Evolutionary conservation across 2,888 invertebrate species (phyloP), one percentile per base, ranked within the genome.

Genomic region (Rotaria magnacalcarata): DNA sequence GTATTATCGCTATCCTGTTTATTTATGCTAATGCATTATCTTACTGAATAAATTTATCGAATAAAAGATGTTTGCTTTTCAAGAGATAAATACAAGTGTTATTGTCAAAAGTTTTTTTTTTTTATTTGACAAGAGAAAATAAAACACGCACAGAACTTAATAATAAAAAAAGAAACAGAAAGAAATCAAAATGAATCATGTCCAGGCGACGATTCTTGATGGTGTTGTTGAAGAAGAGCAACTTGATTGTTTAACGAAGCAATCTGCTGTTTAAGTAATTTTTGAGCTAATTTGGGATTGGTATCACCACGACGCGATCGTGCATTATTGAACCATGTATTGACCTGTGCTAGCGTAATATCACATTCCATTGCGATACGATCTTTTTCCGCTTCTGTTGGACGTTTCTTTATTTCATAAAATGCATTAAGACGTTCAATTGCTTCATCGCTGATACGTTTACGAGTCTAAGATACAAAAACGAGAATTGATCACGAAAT

Each of bases 171-270:
- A 34, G 34, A 34, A 34, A 34, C 34, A 34, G 34, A 2, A 52
- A 52, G 52, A 16, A 67, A 67, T 67, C 67, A 67, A 67, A 41
- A 67, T 34, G 67, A 67, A 34, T 27, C 2, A 67, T 67, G 67
- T 34, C 14, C 34, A 27, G 67, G 19, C 34, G 67, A 41, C 24
- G 67, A 19, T 19, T 34, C 0, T 16, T 67, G 67, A 19, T 67
- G 67, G 19, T 34, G 67, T 67, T 67, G 67, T 41, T 67, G 67
- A 41, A 67, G 67, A 67, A 41, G 67, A 34, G 34, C 19, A 14
- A 67, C 67, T 67, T 67, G 67, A 67, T 67, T 67, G 67, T 41
- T 67, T 67, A 67, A 67, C 67, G 27, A 34, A 67, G n/a, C 67
- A 41, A 67, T 67, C 34, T 34, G 67, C 34, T 67, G 67, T 19